Percentiles rank a stretch among this genome's conserved stretches.
These are phyloP conservation scores for Dascyllus trimaculatus DNA, from an alignment of 2,113 vertebrate species.

Conservation along the genomic window DNA sequence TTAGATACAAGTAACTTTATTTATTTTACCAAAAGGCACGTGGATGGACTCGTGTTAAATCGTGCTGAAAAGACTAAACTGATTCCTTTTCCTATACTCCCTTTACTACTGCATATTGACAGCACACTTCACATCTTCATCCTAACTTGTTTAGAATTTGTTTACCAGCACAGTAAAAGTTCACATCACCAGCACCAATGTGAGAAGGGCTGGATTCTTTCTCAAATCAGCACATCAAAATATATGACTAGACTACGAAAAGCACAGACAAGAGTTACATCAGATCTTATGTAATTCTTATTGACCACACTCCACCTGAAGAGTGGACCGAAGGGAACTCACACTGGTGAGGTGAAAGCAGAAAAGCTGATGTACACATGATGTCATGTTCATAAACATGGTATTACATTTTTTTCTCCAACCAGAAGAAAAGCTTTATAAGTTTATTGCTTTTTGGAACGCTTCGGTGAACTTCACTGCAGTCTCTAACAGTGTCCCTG, in stretches of 20 bases:
- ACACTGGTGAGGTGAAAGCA: conserved; percentile 18
- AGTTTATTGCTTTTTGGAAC: conserved; percentile 33
- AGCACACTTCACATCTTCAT: too few relatives aligned
- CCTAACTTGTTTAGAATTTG: too few relatives aligned
- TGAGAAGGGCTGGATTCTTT: not conserved
- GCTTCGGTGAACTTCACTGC: conserved; percentile 44
- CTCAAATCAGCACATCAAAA: not conserved
- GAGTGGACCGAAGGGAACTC: conserved; percentile 18
- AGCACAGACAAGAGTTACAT: conserved; percentile 25
- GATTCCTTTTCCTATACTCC: too few relatives aligned
- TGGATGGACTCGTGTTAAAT: too few relatives aligned
- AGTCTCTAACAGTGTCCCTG: conserved; percentile 10
- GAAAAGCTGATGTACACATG: conserved; percentile 6
- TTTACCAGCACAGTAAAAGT: not conserved
- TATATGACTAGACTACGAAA: not conserved
- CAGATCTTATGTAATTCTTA: conserved; percentile 5
- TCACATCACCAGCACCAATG: not conserved
- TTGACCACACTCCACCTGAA: not conserved
- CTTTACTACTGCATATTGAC: too few relatives aligned
- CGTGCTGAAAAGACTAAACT: too few relatives aligned
- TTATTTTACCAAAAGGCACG: too few relatives aligned
- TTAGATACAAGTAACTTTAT: too few relatives aligned
- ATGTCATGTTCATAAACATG: conserved; percentile 50
- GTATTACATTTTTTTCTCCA: conserved; percentile 3
- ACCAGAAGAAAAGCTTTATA: conserved; percentile 29